Base-by-base conservation (phyloP, 2,797 vertebrate genomes). In the Alauda arvensis region DNA sequence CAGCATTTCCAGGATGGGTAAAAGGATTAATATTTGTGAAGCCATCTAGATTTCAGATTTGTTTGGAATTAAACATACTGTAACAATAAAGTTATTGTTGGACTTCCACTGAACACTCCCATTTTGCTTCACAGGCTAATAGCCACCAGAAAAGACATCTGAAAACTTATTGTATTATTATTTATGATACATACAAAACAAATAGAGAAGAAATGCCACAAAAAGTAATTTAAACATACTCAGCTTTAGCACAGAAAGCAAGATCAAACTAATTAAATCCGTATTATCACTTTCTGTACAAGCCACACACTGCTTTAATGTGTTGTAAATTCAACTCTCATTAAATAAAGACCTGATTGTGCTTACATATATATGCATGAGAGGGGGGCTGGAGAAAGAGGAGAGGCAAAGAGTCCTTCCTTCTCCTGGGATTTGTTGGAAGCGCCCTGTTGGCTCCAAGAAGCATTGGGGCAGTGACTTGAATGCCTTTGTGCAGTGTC, bases 121-220 rank as follows among this genome's bases (percentile, higher is more conserved):
- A 77, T 90, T 93, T 92, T 87, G 61, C 91, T 90, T 89, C 74
- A 48, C 42, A 91, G 70, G 34, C 74, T 87, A 87, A 85, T 24
- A 89, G 49, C 70, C 82, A 87, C 59, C 69, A 88, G 88, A 83
- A 94, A 70, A 85, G 63, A 70, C 76, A 77, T 93, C 60, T 91
- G 77, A 85, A 94, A 92, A 87, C 72, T 83, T 85, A 94, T 81
- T 83, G 87, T 91, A 21, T 74, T 90, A 63, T 94, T 94, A 94
- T 94, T 93, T 93, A 91, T 88, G 84, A 88, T 72, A 74, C 74
- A 75, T 78, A 48, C 56, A 94, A 92, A 91, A 39, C 63, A 85
- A 93, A 88, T 46, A 70, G 77, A 63, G 87, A 87, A 91, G 46
- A 94, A 92, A 89, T 76, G 46, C 19, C 70, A 83, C 85, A 88